Evolutionary conservation across 2,113 vertebrate genomes (phyloP), one percentile per base, ranked within the genome.

Genomic region (Hassar affinis): DNA sequence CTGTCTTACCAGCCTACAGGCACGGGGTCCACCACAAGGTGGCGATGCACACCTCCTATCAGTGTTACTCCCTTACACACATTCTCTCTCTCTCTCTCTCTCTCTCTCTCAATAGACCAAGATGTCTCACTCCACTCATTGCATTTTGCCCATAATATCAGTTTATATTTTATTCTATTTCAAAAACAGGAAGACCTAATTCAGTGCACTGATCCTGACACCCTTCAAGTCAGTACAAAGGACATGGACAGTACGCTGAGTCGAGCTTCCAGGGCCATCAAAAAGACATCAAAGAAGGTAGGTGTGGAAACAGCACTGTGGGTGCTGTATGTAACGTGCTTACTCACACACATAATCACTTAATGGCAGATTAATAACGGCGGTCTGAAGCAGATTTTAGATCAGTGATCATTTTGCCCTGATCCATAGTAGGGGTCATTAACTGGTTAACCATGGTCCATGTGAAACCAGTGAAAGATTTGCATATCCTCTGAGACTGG

Each of bases 211-310:
- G 96, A 98, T 88, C 96, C 98, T 54, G 97, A 99, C 87, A 95
- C 96, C 6, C 93, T 98, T 78, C 97, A 99, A 94, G 95, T 99
- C 87, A 99, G 92, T 94, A 99, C 97, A 57, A 99, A 98, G 93
- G 98, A 99, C 88, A 96, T 99, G 97, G 98, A 98, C 89, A 99
- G 98, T 91, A 99, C 98, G n/a, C 91, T 99, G 90, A 99, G 98
- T 91, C 95, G 96, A 92, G 97, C 97, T 85, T 99, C 97, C 86
- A 95, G 98, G 82, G 98, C 96, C 91, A 97, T 99, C 91, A 99
- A 97, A 92, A 99, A 99, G 91, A 99, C 98, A 5, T 99, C 97
- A 33, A 99, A 98, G 92, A 99, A 97, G 95, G 98, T 98, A 91
- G 91, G 11, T 9, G 17, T 61, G 54, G 14, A 56, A 22, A 9